Percentiles rank a stretch among this genome's conserved stretches.
Evolutionary conservation across 1,140 invertebrate genomes (phyloP).

Genomic region (Drosophila erecta): DNA sequence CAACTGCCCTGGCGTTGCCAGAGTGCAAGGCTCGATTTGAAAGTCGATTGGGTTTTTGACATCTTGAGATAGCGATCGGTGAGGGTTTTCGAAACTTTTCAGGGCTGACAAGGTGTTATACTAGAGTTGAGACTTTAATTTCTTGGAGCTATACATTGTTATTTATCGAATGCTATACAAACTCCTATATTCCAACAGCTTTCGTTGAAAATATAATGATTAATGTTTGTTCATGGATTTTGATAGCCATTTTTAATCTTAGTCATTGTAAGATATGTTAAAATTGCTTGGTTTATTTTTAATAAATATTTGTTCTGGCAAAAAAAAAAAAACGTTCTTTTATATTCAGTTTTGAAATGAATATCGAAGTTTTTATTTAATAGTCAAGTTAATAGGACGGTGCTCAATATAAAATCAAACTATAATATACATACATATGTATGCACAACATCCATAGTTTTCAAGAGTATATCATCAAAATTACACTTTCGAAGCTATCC

Average conservation of each 20-base stretch:
- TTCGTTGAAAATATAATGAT: neutral
- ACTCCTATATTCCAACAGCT: neutral
- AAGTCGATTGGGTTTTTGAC: constrained; percentile 26
- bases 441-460: too few species aligned
- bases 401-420: too few species aligned
- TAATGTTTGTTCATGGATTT: neutral
- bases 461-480: too few species aligned
- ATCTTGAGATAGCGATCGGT: neutral
- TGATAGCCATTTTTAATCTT: neutral
- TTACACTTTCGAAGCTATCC: too few species aligned
- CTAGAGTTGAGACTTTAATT: neutral
- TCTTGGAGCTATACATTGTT: neutral
- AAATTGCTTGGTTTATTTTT: neutral
- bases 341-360: neutral
- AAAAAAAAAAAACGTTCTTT: too few species aligned
- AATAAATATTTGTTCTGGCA: neutral
- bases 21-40: constrained; percentile 48
- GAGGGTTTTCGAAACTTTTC: neutral
- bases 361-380: too few species aligned
- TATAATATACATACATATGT: too few species aligned
- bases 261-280: neutral
- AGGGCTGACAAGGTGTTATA: too few species aligned
- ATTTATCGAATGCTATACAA: neutral
- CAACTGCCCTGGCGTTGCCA: constrained; percentile 42
- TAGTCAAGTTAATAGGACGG: too few species aligned